phyloP scores from a whole-genome alignment of 2,797 vertebrate species.

The Eupleurogrammus muticus region DNA sequence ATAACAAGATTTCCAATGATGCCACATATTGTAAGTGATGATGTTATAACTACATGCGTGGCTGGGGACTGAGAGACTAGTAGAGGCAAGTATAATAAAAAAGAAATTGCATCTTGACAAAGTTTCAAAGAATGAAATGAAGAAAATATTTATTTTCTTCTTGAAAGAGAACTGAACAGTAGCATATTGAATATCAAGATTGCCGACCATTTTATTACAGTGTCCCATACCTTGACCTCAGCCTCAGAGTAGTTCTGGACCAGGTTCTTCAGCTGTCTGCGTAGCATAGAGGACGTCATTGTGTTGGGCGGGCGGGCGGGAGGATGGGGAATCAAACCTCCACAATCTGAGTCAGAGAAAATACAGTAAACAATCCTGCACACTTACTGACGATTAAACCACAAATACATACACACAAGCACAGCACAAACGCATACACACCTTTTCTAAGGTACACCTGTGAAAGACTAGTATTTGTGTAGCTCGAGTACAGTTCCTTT shows the following conservation, averaged over 20 bases:
- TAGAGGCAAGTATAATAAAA: too few species aligned
- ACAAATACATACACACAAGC: background rate
- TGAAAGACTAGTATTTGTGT: background rate
- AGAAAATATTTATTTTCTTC: background rate
- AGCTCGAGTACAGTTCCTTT: slow-evolving; percentile 4
- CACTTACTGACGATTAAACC: background rate
- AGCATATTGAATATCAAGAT: fast-evolving
- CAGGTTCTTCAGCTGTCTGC: slow-evolving; percentile 97
- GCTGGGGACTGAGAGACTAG: too few species aligned
- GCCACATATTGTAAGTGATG: background rate
- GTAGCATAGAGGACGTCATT: slow-evolving; percentile 98
- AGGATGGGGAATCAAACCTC: slow-evolving; percentile 50
- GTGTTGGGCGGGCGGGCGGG: slow-evolving; percentile 53
- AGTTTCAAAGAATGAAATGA: background rate
- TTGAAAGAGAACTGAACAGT: background rate
- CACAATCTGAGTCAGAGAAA: slow-evolving; percentile 36
- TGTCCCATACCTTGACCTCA: slow-evolving; percentile 91
- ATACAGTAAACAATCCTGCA: background rate
- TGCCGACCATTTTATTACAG: background rate
- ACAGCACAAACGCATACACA: slow-evolving; percentile 7
- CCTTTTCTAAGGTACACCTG: slow-evolving; percentile 29
- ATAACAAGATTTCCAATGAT: background rate
- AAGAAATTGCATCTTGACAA: background rate
- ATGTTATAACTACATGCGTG: too few species aligned
- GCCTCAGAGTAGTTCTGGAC: slow-evolving; percentile 99